Evolutionary conservation across 2,888 invertebrate genomes (phyloP), one percentile per base, ranked within the genome.

Genomic region (Frankliniella intonsa): DNA sequence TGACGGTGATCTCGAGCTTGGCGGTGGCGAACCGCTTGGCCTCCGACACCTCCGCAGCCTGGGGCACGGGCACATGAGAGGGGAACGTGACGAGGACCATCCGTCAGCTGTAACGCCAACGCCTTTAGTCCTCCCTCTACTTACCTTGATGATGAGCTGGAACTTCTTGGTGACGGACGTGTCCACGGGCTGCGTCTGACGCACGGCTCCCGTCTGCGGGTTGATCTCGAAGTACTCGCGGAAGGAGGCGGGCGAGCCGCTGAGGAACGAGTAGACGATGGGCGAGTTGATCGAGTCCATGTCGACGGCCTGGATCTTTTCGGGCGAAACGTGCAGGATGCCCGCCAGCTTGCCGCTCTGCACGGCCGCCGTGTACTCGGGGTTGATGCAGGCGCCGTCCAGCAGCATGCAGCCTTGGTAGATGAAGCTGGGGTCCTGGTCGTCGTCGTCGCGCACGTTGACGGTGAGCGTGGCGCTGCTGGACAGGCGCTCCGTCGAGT

Each of bases 351-450:
- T 93, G 0, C 96, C 95, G 85, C 94, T 94, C 83, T 93, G 93
- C 38, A 95, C 95, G 84, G 92, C 94, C 82, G 95, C 93, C 22
- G 92, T 91, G 87, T 96, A 96, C 87, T 95, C 95, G 0, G 96
- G 95, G 87, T 96, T 95, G 84, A 96, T 93, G 87, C 96, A 97
- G 81, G 94, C 93, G 0, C 95, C 95, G 85, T 95, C 95, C 81
- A 94, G 90, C 0, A 94, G 88, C 85, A 93, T 93, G 87, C 97
- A 97, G 19, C 95, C 95, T 85, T 94, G 93, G 89, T 96, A 96
- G 84, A 95, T 94, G 87, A 97, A 97, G 0, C 95, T 95, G 0
- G 97, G 97, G 87, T 95, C 96, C 86, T 95, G 94, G 86, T 97
- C 97, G 86, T 97, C 97, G 80, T 95, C 96, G 86, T 97, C 97